phyloP scores from a whole-genome alignment of 1,140 invertebrate species.

The Spodoptera litura region DNA sequence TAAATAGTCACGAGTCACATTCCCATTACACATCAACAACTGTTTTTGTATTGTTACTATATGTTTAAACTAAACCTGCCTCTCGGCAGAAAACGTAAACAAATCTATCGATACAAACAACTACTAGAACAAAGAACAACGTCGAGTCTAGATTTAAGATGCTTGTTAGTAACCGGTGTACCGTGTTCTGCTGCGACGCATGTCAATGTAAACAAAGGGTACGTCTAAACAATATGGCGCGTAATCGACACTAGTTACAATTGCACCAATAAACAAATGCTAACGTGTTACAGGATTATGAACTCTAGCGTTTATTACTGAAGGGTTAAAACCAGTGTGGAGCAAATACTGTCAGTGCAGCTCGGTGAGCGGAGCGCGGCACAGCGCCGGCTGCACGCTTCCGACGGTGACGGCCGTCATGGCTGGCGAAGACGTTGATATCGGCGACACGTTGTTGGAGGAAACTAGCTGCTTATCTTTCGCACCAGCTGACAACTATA shows the following conservation, averaged over 20 bases:
- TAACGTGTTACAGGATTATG: not conserved
- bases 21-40: no score
- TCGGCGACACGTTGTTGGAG: constrained; percentile 49
- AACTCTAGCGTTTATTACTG: constrained; percentile 3
- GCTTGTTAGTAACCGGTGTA: constrained; percentile 31
- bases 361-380: constrained; percentile 42
- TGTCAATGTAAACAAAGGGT: constrained; percentile 55
- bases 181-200: constrained; percentile 35
- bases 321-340: constrained; percentile 14
- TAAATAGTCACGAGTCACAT: no score
- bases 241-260: constrained; percentile 55
- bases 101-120: not conserved
- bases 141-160: constrained; percentile 35
- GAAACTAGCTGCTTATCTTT: constrained; percentile 49
- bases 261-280: constrained; percentile 36
- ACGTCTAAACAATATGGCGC: constrained; percentile 52
- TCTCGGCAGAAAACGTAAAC: not conserved
- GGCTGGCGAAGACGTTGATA: constrained; percentile 53
- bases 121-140: constrained; percentile 33
- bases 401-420: constrained; percentile 55
- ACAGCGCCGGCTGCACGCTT: constrained; percentile 54
- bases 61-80: not conserved
- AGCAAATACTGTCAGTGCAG: constrained; percentile 20
- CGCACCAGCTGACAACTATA: not conserved
- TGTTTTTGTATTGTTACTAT: not conserved